Evolutionary conservation across 2,113 vertebrate genomes (phyloP).

Genomic region (Cyanoramphus novaezelandiae): DNA sequence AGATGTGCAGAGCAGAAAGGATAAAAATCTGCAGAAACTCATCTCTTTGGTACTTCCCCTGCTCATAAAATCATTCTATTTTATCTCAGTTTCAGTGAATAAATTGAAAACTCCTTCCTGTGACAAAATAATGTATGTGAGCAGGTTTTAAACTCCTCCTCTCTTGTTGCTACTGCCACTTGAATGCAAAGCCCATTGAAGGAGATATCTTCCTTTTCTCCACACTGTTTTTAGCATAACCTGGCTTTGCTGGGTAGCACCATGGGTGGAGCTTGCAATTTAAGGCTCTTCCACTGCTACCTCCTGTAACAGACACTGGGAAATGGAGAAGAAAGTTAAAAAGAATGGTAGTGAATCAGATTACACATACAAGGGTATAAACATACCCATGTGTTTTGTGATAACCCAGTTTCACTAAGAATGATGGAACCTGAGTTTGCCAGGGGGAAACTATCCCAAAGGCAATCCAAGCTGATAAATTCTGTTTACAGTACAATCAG

Average conservation of each 20-base stretch:
- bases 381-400: not conserved
- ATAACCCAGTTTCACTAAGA: not conserved
- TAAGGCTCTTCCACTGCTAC: not conserved
- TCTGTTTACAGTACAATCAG: not conserved
- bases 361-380: not conserved
- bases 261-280: not conserved
- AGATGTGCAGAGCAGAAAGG: not conserved
- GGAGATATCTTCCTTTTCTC: not conserved
- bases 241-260: not conserved
- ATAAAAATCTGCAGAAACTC: not conserved
- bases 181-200: not conserved
- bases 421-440: not conserved
- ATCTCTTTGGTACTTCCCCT: not conserved
- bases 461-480: not conserved
- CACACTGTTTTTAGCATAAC: not conserved
- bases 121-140: rapidly evolving
- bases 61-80: not conserved
- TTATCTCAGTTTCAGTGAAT: not conserved
- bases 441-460: not conserved
- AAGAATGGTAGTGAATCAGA: not conserved
- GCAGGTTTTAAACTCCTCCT: not conserved
- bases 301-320: not conserved
- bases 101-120: not conserved
- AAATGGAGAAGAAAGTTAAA: not conserved
- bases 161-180: not conserved